Evolutionary conservation across 2,113 vertebrate species (phyloP), one percentile per base, ranked within the genome.

Genomic region (Perca schrenkii): DNA sequence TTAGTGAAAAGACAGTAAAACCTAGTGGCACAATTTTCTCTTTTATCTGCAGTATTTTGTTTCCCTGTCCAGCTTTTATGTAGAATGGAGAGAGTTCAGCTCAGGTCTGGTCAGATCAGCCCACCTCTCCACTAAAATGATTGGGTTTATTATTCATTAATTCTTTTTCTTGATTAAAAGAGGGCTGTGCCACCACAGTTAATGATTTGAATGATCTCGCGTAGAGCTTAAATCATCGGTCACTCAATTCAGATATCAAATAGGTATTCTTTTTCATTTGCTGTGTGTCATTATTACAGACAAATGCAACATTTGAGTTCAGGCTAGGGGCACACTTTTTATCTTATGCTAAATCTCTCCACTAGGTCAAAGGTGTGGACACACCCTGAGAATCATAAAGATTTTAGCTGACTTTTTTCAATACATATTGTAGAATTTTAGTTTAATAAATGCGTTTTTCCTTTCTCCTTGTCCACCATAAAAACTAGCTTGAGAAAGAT

Each of bases 1-100:
- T 82, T 71, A 75, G 77, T 88, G 77, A 79, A 89, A 85, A 80
- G 69, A 80, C 70, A 70, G 47, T 54, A 73, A 79, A 86, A 83
- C 71, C 79, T 64, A 43, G 80, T 85, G 79, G 64, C 88, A 89
- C 74, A 72, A 75, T 83, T 88, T 54, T 79, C 50, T 83, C 65
- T 78, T 83, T 83, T 68, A 58, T 81, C 73, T 86, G 57, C 56
- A 60, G 43, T 21, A 50, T 89, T 86, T 86, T 86, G 40, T 69
- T 75, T 60, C 22, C 21, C 50, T 79, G 47, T 77, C 58, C 31
- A 57, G 77, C 68, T 85, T 77, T 81, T n/a, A 54, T 63, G 10
- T 64, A 14, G 77, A 74, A 80, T 69, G 47, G 40, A 66, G 53
- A 70, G 16, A 75, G 15, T 64, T 82, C 47, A 61, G 49, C 63